Evolutionary conservation across 1,140 invertebrate genomes (phyloP), one percentile per base, ranked within the genome.

Genomic region (Rhagoletis zephyria): DNA sequence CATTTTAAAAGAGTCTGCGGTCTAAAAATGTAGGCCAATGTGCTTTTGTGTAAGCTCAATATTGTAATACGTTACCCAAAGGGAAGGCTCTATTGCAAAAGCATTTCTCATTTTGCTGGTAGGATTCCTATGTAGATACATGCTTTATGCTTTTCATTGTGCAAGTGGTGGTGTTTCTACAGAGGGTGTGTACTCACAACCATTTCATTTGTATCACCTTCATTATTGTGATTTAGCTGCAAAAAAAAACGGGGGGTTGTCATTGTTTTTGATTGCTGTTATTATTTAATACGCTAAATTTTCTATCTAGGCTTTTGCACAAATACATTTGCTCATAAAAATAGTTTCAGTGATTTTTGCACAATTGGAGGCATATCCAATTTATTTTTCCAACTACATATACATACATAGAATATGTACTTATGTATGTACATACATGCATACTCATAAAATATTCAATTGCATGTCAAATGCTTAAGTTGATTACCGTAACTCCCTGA

Each of bases 381-480:
- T 30, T 30, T 30, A 30, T 30, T 30, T 30, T 30, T 30, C 30
- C 30, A 30, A 30, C 30, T 30, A 30, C 30, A 67, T 67, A 14
- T 19, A 40, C 42, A 67, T 6, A 19, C n/a, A 67, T 67, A 67
- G 59, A 63, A 63, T 63, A 63, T 63, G 10, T 4, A 16, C 10
- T 12, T 63, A 14, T 48, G 67, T 42, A 63, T 12, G 16, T 63
- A 12, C 16, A 63, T 63, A 60, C 10, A 56, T 45, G 40, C 12
- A 67, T 67, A 10, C 65, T 67, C 42, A 67, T 67, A 67, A 40
- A 74, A 74, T 74, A 45, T 74, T 45, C 67, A 74, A 45, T 45
- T 74, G 67, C 67, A 16, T 74, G 42, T 74, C 10, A 74, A 74
- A 74, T 74, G 67, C 42, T 74, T 45, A 74, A 74, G 67, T 74